phyloP scores from a whole-genome alignment of 2,797 vertebrate genomes.

The Poecilia wingei region DNA sequence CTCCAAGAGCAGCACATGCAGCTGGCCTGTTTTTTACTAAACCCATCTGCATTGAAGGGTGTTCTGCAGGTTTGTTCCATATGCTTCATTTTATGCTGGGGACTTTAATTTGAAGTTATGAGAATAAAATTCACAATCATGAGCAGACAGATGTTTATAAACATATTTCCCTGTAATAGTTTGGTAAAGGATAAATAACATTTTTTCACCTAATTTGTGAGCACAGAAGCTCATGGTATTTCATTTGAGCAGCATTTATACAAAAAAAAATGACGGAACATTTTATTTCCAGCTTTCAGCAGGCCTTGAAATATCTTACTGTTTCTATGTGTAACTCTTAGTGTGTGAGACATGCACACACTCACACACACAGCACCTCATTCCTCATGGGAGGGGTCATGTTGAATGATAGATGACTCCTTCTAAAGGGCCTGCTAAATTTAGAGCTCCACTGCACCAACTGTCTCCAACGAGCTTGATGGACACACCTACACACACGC shows the following conservation, averaged over 20 bases:
- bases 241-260: neutral
- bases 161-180: neutral
- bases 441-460: conserved; percentile 67
- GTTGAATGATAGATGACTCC: conserved; percentile 78
- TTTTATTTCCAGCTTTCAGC: neutral
- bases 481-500: conserved; percentile 21
- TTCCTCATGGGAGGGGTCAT: conserved; percentile 56
- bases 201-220: neutral
- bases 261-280: neutral
- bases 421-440: conserved; percentile 71
- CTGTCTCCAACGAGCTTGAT: conserved; percentile 41
- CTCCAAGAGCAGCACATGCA: conserved; percentile 29
- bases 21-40: conserved; percentile 44
- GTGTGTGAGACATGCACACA: conserved; percentile 17
- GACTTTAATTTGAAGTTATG: neutral
- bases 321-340: conserved; percentile 1
- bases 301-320: neutral
- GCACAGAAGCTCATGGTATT: neutral
- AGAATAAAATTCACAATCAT: neutral
- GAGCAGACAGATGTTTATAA: neutral
- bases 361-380: conserved; percentile 24
- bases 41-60: conserved; percentile 43
- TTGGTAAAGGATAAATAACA: neutral
- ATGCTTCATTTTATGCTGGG: neutral
- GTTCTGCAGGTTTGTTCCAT: conserved; percentile 10